Percentiles rank a stretch among this genome's conserved stretches.
Conservation (phyloP, 1,140 invertebrate species). For the Pomacea maculata region DNA sequence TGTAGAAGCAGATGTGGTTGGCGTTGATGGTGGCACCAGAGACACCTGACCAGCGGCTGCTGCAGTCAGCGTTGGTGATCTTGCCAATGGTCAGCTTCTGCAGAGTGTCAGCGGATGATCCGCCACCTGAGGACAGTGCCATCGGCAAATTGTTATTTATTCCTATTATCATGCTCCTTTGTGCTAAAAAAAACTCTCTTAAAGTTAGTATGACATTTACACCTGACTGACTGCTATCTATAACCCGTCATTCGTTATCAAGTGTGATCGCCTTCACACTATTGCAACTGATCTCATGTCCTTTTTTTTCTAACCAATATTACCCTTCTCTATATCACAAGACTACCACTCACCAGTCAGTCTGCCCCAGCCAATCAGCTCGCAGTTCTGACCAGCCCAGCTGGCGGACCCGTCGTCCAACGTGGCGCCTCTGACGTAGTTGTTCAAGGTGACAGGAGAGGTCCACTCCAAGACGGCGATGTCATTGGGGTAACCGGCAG, state of each 20-base stretch:
- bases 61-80: conserved; percentile 35
- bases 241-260: no score
- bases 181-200: no score
- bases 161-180: no score
- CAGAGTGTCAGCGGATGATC: conserved; percentile 18
- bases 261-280: no score
- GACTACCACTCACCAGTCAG: background rate
- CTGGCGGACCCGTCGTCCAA: conserved; percentile 1
- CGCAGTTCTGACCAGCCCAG: conserved; percentile 12
- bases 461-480: conserved; percentile 21
- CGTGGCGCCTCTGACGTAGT: background rate
- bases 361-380: conserved; percentile 24
- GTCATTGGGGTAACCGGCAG: conserved; percentile 28
- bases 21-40: conserved; percentile 21
- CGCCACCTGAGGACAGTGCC: conserved; percentile 1
- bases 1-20: conserved; percentile 32
- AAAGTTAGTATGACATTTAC: no score
- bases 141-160: no score
- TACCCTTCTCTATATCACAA: background rate
- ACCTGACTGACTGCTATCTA: no score
- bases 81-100: conserved; percentile 28
- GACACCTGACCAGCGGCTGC: conserved; percentile 16
- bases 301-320: background rate
- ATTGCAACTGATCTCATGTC: no score
- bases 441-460: background rate